phyloP scores from a whole-genome alignment of 2,113 vertebrate genomes.

The Marmota monax region DNA sequence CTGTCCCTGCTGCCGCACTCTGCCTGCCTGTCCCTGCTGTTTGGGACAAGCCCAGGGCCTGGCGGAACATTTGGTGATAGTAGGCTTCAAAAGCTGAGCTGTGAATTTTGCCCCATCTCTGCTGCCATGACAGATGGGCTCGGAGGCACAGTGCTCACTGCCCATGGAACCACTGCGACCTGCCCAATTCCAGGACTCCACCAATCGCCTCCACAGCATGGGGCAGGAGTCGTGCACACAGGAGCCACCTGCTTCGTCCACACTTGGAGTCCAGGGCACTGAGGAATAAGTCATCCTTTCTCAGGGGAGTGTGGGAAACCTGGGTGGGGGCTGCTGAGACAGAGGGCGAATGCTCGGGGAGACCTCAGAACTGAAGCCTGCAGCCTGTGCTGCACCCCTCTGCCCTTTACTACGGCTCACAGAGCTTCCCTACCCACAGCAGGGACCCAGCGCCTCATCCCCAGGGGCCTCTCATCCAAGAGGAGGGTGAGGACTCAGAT shows the following conservation, averaged over 20 bases:
- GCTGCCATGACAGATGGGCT: slow-evolving; percentile 69
- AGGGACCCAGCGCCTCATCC: background rate
- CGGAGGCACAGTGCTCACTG: background rate
- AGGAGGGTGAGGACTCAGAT: background rate
- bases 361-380: background rate
- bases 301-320: background rate
- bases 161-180: background rate
- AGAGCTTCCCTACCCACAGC: fast-evolving
- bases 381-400: fast-evolving
- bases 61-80: slow-evolving; percentile 80
- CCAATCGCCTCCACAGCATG: background rate
- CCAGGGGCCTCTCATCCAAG: background rate
- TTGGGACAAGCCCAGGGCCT: slow-evolving; percentile 64
- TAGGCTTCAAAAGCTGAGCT: slow-evolving; percentile 67
- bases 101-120: slow-evolving; percentile 53
- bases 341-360: background rate
- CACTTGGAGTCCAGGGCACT: background rate
- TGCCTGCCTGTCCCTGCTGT: background rate
- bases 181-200: background rate
- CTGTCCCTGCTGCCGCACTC: background rate
- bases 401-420: fast-evolving
- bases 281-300: background rate
- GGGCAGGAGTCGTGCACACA: background rate
- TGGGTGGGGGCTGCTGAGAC: background rate
- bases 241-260: background rate